Conservation (phyloP, 2,888 invertebrate species). For the Lymantria dispar region DNA sequence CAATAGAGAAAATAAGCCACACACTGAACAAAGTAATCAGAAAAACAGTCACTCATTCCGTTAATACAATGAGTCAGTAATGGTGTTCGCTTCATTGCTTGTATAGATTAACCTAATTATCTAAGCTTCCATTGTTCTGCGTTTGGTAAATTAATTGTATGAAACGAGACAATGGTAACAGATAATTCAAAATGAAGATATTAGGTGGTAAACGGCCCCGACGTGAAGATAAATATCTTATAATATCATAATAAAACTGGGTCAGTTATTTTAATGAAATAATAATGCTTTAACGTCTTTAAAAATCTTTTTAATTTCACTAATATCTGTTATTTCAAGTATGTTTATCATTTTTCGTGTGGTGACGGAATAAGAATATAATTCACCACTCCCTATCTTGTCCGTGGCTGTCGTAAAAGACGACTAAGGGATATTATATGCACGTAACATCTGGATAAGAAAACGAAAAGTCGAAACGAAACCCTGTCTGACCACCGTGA, state of each 20-base stretch:
- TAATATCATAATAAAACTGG: neutral
- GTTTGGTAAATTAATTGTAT: constrained; percentile 4
- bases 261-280: too few species aligned
- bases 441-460: too few species aligned
- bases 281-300: too few species aligned
- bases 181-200: constrained; percentile 8
- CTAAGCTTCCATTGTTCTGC: constrained; percentile 2
- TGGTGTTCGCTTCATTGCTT: constrained; percentile 14
- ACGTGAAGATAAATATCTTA: neutral
- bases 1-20: neutral
- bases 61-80: constrained; percentile 12
- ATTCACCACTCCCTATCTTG: too few species aligned
- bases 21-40: neutral
- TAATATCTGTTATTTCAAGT: too few species aligned
- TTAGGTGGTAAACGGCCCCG: constrained; percentile 2
- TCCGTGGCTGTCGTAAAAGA: too few species aligned
- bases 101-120: constrained; percentile 24
- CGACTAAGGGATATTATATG: too few species aligned
- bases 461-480: too few species aligned
- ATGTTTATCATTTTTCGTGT: neutral
- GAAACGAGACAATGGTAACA: constrained; percentile 12
- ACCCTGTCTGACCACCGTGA: too few species aligned
- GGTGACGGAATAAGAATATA: too few species aligned
- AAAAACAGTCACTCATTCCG: constrained; percentile 19
- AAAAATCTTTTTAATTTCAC: too few species aligned